A percentile compares a stretch with the other conserved stretches of the same genome.
These are phyloP conservation scores for Pyrocephalus nanus DNA, from an alignment of 2,797 vertebrate genomes.

Conservation along the genomic window DNA sequence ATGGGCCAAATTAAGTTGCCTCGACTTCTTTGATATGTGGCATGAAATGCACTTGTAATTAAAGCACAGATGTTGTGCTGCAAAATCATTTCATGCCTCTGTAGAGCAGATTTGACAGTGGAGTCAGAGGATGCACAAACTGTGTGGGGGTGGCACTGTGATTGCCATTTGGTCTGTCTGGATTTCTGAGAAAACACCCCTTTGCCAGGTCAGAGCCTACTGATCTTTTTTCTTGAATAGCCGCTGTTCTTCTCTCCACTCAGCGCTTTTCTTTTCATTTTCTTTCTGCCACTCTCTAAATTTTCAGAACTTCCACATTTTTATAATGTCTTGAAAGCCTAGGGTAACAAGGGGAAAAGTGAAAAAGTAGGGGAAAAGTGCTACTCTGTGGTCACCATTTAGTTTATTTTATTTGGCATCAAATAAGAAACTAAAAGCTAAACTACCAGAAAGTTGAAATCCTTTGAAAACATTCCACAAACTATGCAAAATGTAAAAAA, in stretches of 20 bases:
- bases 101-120: not conserved
- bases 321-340: slow-evolving; percentile 34
- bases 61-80: not conserved
- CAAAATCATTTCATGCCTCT: not conserved
- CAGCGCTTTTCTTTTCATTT: not conserved
- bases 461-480: slow-evolving; percentile 31
- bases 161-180: not conserved
- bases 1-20: not conserved
- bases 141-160: not conserved
- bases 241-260: not conserved
- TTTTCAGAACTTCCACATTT: slow-evolving; percentile 27
- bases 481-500: not conserved
- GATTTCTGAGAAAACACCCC: not conserved
- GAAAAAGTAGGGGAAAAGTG: not conserved
- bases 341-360: not conserved
- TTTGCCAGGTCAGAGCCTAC: not conserved
- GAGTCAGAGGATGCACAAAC: not conserved
- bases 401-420: slow-evolving; percentile 35
- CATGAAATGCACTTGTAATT: not conserved
- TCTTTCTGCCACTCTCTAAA: not conserved
- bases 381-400: not conserved
- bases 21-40: not conserved
- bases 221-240: not conserved
- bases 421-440: slow-evolving; percentile 19
- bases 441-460: slow-evolving; percentile 2